phyloP scores from a whole-genome alignment of 2,797 vertebrate genomes.

The Xenentodon cancila region DNA sequence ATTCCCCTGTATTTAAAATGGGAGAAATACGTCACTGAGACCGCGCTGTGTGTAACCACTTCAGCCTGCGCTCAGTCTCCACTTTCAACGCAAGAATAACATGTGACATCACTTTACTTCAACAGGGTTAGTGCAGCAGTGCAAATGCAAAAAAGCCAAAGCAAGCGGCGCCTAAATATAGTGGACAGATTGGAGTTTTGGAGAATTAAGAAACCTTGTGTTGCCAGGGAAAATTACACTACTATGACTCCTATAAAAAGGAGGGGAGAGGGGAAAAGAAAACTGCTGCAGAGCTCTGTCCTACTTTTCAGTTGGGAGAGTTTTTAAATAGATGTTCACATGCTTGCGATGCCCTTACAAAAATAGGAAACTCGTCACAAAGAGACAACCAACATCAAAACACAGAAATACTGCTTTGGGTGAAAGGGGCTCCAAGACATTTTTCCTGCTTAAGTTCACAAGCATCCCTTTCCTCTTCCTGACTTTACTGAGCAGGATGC shows the following conservation, averaged over 20 bases:
- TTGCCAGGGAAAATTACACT: slow-evolving; percentile 22
- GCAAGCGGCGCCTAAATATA: slow-evolving; percentile 33
- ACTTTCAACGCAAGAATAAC: slow-evolving; percentile 68
- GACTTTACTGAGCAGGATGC: slow-evolving; percentile 64
- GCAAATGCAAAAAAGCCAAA: slow-evolving; percentile 12
- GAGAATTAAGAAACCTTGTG: slow-evolving; percentile 19
- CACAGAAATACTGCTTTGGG: slow-evolving; percentile 28
- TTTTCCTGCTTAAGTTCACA: slow-evolving; percentile 58
- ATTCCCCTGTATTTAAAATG: slow-evolving; percentile 57
- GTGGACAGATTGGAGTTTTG: slow-evolving; percentile 13
- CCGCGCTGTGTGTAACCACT: slow-evolving; percentile 58
- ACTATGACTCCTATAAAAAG: background rate
- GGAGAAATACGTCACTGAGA: slow-evolving; percentile 60
- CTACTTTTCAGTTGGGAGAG: background rate
- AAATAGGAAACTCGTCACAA: slow-evolving; percentile 52
- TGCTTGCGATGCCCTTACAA: slow-evolving; percentile 24
- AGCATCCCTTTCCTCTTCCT: slow-evolving; percentile 73
- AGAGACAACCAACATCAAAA: slow-evolving; percentile 48
- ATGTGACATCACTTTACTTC: slow-evolving; percentile 74
- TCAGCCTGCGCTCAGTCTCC: slow-evolving; percentile 47
- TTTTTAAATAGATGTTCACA: slow-evolving; percentile 39
- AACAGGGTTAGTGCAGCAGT: slow-evolving; percentile 13
- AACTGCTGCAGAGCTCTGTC: slow-evolving; percentile 2
- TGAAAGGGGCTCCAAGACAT: slow-evolving; percentile 10
- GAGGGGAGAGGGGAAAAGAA: background rate